phyloP scores from a whole-genome alignment of 2,888 invertebrate species.

The Synergus umbraculus region DNA sequence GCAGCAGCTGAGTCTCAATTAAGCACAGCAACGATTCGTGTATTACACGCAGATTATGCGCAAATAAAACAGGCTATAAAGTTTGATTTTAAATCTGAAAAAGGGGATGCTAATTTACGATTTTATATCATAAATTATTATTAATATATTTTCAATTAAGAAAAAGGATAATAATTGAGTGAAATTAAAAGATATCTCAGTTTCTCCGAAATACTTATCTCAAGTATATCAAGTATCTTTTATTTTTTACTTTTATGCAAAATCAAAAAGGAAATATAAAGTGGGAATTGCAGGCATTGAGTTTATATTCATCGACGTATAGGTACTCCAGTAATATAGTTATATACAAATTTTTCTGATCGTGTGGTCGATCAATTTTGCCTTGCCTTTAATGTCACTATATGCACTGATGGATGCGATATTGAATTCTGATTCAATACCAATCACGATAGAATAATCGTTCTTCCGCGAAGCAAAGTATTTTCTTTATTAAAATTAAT shows the following conservation, averaged over 20 bases:
- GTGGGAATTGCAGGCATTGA: neutral
- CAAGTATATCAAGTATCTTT: neutral
- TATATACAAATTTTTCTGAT: neutral
- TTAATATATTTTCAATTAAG: neutral
- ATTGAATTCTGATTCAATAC: neutral
- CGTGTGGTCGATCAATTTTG: neutral
- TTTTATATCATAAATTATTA: neutral
- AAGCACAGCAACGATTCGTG: neutral
- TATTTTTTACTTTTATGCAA: neutral
- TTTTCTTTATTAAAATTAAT: neutral
- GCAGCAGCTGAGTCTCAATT: slow-evolving; percentile 22
- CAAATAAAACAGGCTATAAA: neutral
- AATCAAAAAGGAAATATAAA: neutral
- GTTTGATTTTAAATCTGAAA: neutral
- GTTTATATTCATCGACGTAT: neutral
- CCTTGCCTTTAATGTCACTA: neutral
- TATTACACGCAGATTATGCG: neutral
- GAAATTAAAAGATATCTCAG: neutral
- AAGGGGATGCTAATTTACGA: neutral
- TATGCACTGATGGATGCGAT: neutral
- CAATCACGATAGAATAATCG: neutral
- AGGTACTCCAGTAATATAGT: neutral
- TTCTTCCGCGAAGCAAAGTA: neutral
- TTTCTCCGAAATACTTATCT: too few relatives aligned
- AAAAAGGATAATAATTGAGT: neutral